phyloP scores from a whole-genome alignment of 2,888 invertebrate genomes.

The Cataglyphis albicans region DNA sequence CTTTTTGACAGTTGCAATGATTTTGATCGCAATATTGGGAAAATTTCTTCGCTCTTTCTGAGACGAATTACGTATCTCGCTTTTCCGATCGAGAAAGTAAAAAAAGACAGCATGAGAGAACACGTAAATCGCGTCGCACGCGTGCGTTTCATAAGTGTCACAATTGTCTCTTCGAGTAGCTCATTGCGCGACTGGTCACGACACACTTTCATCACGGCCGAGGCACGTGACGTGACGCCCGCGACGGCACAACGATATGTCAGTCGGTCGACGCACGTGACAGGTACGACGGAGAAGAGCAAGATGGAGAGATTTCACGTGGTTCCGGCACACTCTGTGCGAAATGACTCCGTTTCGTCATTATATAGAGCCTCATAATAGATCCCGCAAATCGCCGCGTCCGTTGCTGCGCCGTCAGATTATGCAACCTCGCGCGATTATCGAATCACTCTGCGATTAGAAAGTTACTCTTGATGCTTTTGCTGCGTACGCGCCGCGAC shows the following conservation, averaged over 20 bases:
- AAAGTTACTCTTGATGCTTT: slow-evolving; percentile 37
- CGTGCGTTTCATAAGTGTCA: slow-evolving; percentile 55
- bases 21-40: background rate
- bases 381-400: slow-evolving; percentile 37
- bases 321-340: slow-evolving; percentile 46
- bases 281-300: slow-evolving; percentile 6
- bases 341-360: slow-evolving; percentile 47
- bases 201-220: slow-evolving; percentile 70
- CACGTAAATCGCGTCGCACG: slow-evolving; percentile 27
- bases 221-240: slow-evolving; percentile 55
- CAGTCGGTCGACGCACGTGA: slow-evolving; percentile 25
- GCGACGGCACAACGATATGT: slow-evolving; percentile 34
- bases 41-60: background rate
- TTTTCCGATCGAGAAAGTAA: background rate
- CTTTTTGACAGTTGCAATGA: background rate
- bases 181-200: slow-evolving; percentile 69
- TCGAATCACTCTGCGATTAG: slow-evolving; percentile 39
- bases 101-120: slow-evolving; percentile 34
- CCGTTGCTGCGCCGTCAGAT: slow-evolving; percentile 40
- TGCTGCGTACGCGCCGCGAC: slow-evolving; percentile 15
- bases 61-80: slow-evolving; percentile 28
- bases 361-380: slow-evolving; percentile 27
- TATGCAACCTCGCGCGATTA: slow-evolving; percentile 59
- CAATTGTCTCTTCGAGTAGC: slow-evolving; percentile 59
- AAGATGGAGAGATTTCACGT: slow-evolving; percentile 23